Conservation (phyloP, 2,888 invertebrate species). For the Lycocerus yunnanus region DNA sequence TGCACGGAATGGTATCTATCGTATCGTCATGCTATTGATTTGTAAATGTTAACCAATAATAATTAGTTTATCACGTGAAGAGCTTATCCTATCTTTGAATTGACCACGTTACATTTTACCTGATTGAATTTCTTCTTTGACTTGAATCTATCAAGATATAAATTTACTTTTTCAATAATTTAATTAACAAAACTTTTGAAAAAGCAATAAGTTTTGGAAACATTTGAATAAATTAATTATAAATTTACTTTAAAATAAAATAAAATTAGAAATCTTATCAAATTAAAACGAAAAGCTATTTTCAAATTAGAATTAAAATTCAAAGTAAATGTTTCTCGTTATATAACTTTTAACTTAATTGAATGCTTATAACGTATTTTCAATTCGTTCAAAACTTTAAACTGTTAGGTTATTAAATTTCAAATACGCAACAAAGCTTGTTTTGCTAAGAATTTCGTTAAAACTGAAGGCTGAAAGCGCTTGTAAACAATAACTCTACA, state of each 20-base stretch:
- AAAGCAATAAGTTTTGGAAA: neutral
- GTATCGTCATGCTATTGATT: neutral
- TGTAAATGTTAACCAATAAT: neutral
- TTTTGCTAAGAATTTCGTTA: constrained; percentile 14
- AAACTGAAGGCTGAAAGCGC: constrained; percentile 11
- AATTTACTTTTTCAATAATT: neutral
- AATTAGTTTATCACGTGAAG: neutral
- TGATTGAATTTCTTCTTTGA: neutral
- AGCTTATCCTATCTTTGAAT: neutral
- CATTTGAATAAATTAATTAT: neutral
- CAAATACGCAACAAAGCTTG: constrained; percentile 11
- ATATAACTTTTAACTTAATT: neutral
- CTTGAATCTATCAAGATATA: neutral
- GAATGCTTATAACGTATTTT: neutral
- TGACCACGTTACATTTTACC: neutral
- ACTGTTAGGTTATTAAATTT: constrained; percentile 9
- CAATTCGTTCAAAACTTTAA: neutral
- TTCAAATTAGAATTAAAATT: neutral
- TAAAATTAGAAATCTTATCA: neutral
- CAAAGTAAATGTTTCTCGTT: neutral
- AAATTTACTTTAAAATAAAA: neutral
- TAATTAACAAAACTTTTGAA: neutral
- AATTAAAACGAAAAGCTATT: neutral
- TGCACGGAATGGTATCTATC: neutral
- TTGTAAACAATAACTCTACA: constrained; percentile 24